Evolutionary conservation across 1,140 invertebrate genomes (phyloP).

Genomic region (Andricus grossulariae): DNA sequence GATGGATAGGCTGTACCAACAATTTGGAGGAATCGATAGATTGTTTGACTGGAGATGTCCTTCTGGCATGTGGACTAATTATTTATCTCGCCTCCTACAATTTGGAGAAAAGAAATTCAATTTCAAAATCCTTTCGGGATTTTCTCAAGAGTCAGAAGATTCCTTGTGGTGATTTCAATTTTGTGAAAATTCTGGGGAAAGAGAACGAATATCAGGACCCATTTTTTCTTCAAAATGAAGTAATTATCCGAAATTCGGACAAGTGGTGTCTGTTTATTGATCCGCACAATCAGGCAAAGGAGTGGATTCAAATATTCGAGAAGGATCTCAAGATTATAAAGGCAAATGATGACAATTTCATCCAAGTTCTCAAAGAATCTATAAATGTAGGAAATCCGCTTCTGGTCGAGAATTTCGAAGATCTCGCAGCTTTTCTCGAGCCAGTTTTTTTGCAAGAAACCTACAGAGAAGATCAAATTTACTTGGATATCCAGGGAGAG

Average conservation of each 20-base stretch:
- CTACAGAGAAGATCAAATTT: slow-evolving; percentile 77
- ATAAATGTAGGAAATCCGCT: slow-evolving; percentile 80
- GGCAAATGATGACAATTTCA: slow-evolving; percentile 77
- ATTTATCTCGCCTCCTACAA: slow-evolving; percentile 82
- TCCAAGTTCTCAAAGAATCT: slow-evolving; percentile 77
- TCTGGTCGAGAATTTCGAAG: slow-evolving; percentile 79
- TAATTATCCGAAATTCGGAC: slow-evolving; percentile 77
- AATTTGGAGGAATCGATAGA: slow-evolving; percentile 77
- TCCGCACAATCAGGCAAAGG: slow-evolving; percentile 83
- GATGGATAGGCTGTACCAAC: slow-evolving; percentile 80
- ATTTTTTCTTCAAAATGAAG: slow-evolving; percentile 83
- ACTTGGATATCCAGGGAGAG: slow-evolving; percentile 78
- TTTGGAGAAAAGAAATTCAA: slow-evolving; percentile 71
- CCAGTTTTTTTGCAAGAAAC: slow-evolving; percentile 79
- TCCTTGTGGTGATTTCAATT: slow-evolving; percentile 78
- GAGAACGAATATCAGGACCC: slow-evolving; percentile 81
- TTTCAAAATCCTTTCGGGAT: slow-evolving; percentile 76
- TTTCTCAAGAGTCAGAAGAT: slow-evolving; percentile 76
- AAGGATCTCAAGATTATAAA: slow-evolving; percentile 78
- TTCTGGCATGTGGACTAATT: slow-evolving; percentile 81
- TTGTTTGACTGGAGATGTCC: slow-evolving; percentile 80
- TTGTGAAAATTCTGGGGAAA: slow-evolving; percentile 78
- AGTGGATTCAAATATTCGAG: slow-evolving; percentile 84
- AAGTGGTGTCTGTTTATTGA: slow-evolving; percentile 83
- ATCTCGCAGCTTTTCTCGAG: slow-evolving; percentile 78